Base-by-base conservation (phyloP, 37 sponge, comb jelly and placozoan species). In the Beroe forskalii region DNA sequence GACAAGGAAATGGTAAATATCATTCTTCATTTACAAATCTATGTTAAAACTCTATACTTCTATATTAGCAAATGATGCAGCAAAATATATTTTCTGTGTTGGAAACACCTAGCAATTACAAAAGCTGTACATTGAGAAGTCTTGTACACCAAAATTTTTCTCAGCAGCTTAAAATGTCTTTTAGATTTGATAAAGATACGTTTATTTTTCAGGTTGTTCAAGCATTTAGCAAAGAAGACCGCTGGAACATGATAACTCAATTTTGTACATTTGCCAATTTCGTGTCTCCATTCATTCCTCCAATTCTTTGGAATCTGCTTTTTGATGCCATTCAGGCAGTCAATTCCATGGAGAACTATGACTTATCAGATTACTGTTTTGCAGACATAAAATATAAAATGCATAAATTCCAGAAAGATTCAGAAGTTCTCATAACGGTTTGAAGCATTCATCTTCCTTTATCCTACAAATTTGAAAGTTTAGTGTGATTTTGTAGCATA, bases 311-410 rank as follows among this genome's bases (percentile, higher is more conserved):
- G 86, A 80, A 32, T 23, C 44, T 80, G 1, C 86, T 80, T 3
- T 80, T 80, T 25, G 86, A 80, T n/a, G 44, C 86, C 14, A 38
- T 80, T 4, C 55, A 80, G 55, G 86, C 86, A 9, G 86, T 80
- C 14, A 80, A 80, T 48, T 22, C 40, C 25, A 41, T 80, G 2
- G 55, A 80, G 12, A 41, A 22, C 8, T n/a, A 80, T 24, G 86
- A 80, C 31, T 27, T 80, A 9, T 42, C 86, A 6, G 86, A 80
- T 23, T 44, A 33, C 48, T 80, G 19, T 24, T 80, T 80, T 25
- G 14, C 86, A n/a, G 86, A 80, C 30, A 80, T 12, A 30, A 44
- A 80, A 12, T 33, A 80, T 25, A 80, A 44, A 24, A 80, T 80
- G 86, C 42, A 80, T 37, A 32, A 43, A 37, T 80, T 80, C 35